Evolutionary conservation across 1,140 invertebrate genomes (phyloP).

Genomic region (Bicyclus anynana): DNA sequence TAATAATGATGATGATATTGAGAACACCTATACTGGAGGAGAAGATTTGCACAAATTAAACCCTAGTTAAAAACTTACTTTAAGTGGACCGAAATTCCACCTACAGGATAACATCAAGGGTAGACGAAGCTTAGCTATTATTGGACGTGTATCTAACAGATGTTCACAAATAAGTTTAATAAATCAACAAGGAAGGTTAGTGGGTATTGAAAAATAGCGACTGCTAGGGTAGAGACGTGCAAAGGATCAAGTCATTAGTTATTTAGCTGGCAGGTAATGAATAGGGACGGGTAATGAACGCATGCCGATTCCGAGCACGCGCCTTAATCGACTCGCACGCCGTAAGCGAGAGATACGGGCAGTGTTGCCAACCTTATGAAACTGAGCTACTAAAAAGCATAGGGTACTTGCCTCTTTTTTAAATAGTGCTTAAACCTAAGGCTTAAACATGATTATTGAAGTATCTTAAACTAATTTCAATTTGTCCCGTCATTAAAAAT

Average conservation of each 20-base stretch:
- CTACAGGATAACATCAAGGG: too few species aligned
- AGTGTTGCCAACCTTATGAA: constrained; percentile 6
- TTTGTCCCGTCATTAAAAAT: too few species aligned
- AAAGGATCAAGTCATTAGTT: constrained; percentile 46
- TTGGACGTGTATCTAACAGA: not conserved
- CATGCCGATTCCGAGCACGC: constrained; percentile 60
- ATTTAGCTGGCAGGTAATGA: constrained; percentile 53
- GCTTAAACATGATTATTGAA: too few species aligned
- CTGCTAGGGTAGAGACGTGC: constrained; percentile 42
- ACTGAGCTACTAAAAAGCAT: too few species aligned
- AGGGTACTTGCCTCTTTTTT: too few species aligned
- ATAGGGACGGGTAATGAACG: constrained; percentile 61
- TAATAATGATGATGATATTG: too few species aligned
- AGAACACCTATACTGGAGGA: too few species aligned
- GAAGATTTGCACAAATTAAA: too few species aligned
- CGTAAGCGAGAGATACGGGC: constrained; percentile 19
- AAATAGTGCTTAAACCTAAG: too few species aligned
- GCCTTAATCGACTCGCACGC: constrained; percentile 53
- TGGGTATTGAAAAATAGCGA: constrained; percentile 48
- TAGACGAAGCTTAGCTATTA: too few species aligned
- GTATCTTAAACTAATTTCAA: too few species aligned
- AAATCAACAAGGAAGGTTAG: not conserved
- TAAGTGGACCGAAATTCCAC: not conserved
- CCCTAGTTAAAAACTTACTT: not conserved
- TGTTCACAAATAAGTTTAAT: not conserved